These are phyloP conservation scores for Microctenopoma steveboyesi DNA, from an alignment of 2,797 vertebrate genomes.

Conservation along the genomic window DNA sequence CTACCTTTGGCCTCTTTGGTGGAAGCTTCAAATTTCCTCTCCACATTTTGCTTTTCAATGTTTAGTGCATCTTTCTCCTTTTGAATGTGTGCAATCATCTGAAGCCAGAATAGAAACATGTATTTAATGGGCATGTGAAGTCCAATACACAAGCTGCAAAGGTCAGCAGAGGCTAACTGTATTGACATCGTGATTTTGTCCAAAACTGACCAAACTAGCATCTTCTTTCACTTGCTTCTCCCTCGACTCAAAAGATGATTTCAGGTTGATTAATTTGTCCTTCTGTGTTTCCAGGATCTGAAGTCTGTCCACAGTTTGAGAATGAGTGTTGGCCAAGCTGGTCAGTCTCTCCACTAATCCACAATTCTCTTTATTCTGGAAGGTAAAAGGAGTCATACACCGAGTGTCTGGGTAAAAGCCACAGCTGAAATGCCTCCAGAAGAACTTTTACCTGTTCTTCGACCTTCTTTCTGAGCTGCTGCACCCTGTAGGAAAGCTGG, in stretches of 20 bases:
- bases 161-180: background rate
- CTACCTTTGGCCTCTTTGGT: conserved; percentile 87
- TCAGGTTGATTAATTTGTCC: conserved; percentile 83
- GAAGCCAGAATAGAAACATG: background rate
- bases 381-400: background rate
- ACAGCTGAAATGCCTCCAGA: background rate
- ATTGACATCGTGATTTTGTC: conserved; percentile 3
- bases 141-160: conserved; percentile 3
- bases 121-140: conserved; percentile 4
- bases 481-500: conserved; percentile 94
- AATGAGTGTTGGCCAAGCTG: conserved; percentile 83
- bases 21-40: conserved; percentile 83
- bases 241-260: conserved; percentile 81
- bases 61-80: conserved; percentile 80
- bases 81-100: conserved; percentile 82
- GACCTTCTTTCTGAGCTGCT: conserved; percentile 91
- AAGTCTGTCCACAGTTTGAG: conserved; percentile 83
- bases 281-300: conserved; percentile 88
- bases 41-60: conserved; percentile 83
- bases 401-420: background rate
- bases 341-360: conserved; percentile 91
- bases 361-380: conserved; percentile 91
- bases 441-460: conserved; percentile 90
- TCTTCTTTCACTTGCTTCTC: conserved; percentile 85
- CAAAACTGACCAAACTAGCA: conserved; percentile 81